Percentiles rank a stretch among this genome's conserved stretches.
Evolutionary conservation across 2,797 vertebrate species (phyloP).

Genomic region (Aotus griseimembra): DNA sequence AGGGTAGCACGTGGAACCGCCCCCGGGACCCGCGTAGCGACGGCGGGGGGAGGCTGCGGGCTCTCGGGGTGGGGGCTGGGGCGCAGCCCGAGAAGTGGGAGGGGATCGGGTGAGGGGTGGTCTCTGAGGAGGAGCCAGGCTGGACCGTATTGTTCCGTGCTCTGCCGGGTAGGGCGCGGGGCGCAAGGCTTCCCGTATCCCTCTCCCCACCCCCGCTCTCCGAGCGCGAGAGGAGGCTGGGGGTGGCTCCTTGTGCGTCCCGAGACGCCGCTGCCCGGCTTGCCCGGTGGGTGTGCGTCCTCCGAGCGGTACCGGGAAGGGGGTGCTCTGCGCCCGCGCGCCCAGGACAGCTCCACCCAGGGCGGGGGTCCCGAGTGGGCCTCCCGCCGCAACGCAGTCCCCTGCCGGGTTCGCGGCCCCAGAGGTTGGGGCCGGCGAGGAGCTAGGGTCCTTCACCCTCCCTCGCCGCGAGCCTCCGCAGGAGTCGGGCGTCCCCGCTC

Average conservation of each 20-base stretch:
- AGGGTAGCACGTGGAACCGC: not conserved
- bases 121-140: constrained; percentile 73
- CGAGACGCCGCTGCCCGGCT: not conserved
- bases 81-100: constrained; percentile 28
- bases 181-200: not conserved
- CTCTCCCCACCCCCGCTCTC: not conserved
- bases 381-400: not conserved
- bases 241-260: not conserved
- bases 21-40: not conserved
- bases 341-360: not conserved
- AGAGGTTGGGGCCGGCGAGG: not conserved
- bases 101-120: constrained; percentile 69
- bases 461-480: not conserved
- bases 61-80: not conserved
- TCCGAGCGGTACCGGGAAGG: not conserved
- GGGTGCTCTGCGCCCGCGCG: not conserved
- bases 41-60: not conserved
- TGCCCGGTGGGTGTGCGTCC: not conserved
- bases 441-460: not conserved
- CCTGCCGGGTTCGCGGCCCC: not conserved
- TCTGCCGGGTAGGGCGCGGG: not conserved
- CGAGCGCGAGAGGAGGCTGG: not conserved
- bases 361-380: not conserved
- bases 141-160: constrained; percentile 56
- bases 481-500: not conserved